phyloP scores from a whole-genome alignment of 1,140 invertebrate species.

The Notospermus geniculatus region DNA sequence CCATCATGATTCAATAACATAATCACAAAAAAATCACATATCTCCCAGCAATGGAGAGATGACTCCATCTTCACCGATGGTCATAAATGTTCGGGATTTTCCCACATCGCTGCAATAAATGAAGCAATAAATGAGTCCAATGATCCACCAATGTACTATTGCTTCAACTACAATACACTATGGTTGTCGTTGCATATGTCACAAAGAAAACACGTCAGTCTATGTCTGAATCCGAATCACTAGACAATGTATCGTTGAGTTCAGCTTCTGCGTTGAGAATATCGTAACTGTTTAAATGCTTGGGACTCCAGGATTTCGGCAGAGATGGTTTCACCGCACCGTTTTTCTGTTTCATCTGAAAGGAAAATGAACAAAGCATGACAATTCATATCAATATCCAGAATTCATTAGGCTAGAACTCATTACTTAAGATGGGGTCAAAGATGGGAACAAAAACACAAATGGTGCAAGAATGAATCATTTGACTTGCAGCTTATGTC shows the following conservation, averaged over 20 bases:
- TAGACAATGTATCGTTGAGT: conserved; percentile 1
- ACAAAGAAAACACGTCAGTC: neutral
- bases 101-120: too few species aligned
- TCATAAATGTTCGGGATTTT: too few species aligned
- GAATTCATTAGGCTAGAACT: neutral
- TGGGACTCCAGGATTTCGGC: neutral
- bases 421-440: neutral
- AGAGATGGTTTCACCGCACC: neutral
- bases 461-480: too few species aligned
- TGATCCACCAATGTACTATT: too few species aligned
- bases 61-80: too few species aligned
- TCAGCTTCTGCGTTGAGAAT: neutral
- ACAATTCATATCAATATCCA: neutral
- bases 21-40: too few species aligned
- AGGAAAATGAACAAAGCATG: neutral
- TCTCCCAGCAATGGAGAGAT: too few species aligned
- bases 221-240: conserved; percentile 5
- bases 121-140: too few species aligned
- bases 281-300: conserved; percentile 5
- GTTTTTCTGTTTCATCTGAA: neutral
- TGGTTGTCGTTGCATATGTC: too few species aligned
- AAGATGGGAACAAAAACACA: neutral
- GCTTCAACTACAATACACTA: too few species aligned
- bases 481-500: too few species aligned
- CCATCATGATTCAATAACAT: too few species aligned